Percentiles rank a stretch among this genome's conserved stretches.
Conservation (phyloP, 2,113 vertebrate species). For the Thamnophis sirtalis region DNA sequence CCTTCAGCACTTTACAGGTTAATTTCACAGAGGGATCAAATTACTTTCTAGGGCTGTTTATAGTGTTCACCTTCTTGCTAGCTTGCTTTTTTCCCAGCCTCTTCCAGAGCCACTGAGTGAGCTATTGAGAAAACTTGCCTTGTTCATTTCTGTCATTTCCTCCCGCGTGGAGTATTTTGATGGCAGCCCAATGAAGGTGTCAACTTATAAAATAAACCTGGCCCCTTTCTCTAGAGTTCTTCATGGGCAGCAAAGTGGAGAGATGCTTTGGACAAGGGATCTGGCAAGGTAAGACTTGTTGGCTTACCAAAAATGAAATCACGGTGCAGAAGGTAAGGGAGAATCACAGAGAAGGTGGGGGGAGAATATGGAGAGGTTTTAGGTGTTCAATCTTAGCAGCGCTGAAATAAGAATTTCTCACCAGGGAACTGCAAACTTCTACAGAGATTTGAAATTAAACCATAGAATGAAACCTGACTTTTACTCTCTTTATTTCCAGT, state of each 20-base stretch:
- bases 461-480: rapidly evolving
- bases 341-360: not conserved
- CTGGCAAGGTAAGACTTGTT: conserved; percentile 69
- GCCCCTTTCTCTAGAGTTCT: conserved; percentile 64
- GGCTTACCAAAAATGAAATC: not conserved
- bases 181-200: conserved; percentile 67
- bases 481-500: not conserved
- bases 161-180: conserved; percentile 32
- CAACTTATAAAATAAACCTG: conserved; percentile 67
- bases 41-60: conserved; percentile 71
- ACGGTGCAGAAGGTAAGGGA: not conserved
- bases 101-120: conserved; percentile 54
- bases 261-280: conserved; percentile 65
- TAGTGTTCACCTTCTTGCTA: conserved; percentile 63
- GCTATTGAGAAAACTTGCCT: conserved; percentile 39
- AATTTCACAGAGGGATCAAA: conserved; percentile 72
- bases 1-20: conserved; percentile 73
- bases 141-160: conserved; percentile 17
- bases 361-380: not conserved
- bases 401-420: rapidly evolving
- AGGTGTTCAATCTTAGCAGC: not conserved
- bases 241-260: conserved; percentile 64
- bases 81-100: conserved; percentile 52
- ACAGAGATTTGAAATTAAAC: not conserved
- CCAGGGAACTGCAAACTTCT: not conserved